These are phyloP conservation scores for Trichonephila inaurata DNA, from an alignment of 1,140 invertebrate genomes.

Conservation along the genomic window DNA sequence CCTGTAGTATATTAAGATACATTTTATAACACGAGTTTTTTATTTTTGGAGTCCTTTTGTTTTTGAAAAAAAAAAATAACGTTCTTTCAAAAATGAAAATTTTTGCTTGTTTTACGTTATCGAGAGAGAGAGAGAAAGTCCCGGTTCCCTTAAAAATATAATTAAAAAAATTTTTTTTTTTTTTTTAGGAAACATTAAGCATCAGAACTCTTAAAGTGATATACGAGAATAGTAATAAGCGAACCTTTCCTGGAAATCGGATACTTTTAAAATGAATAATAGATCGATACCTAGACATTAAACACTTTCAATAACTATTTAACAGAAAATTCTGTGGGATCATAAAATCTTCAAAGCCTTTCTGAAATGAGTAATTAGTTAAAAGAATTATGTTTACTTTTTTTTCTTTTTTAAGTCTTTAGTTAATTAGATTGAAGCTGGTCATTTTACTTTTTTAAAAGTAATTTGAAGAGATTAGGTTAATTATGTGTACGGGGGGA, in stretches of 20 bases:
- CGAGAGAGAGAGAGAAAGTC: too few relatives aligned
- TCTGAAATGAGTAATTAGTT: not conserved
- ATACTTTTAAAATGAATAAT: not conserved
- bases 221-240: not conserved
- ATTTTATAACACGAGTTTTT: too few relatives aligned
- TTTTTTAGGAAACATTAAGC: too few relatives aligned
- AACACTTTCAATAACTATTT: not conserved
- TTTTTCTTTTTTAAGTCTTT: too few relatives aligned
- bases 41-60: too few relatives aligned
- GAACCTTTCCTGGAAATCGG: not conserved
- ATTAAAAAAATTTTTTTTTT: too few relatives aligned
- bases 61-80: too few relatives aligned
- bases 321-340: not conserved
- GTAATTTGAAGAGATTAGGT: not conserved
- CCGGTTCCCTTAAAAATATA: too few relatives aligned
- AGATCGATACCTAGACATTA: not conserved
- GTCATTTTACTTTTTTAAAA: not conserved
- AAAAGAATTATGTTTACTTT: not conserved
- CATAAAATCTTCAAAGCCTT: not conserved
- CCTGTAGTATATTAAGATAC: too few relatives aligned
- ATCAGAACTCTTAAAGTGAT: too few relatives aligned
- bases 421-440: not conserved
- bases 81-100: too few relatives aligned
- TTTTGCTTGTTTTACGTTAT: too few relatives aligned
- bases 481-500: not conserved